Evolutionary conservation across 2,113 vertebrate genomes (phyloP), one percentile per base, ranked within the genome.

Genomic region (Mystacornis crossleyi): DNA sequence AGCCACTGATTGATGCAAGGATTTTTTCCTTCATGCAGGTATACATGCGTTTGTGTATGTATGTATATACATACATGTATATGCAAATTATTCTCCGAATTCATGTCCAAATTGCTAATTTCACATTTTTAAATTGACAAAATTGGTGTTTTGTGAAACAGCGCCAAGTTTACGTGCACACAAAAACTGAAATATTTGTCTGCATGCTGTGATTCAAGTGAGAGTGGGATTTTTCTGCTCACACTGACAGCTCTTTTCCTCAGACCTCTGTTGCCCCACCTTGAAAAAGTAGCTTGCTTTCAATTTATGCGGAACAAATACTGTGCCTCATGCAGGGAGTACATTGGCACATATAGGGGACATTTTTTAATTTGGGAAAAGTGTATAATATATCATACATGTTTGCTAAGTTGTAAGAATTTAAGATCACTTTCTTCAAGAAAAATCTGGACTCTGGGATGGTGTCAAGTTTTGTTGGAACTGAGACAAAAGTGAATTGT

Each of bases 11-110:
- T 82, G 13, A 77, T 81, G 34, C 12, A 29, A 24, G 17, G 24
- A 2, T 12, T n/a, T 26, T 80, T 53, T 19, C 29, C 15, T 74
- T 53, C n/a, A 23, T 47, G 36, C 12, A 61, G 9, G 12, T 28
- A 15, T 34, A 15, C 8, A 3, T 55, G 3, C 31, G 3, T 23
- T 13, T 70, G 8, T 65, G 0, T 36, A 1, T 66, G 10, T 24
- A 7, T n/a, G 9, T 10, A 48, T 9, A 42, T 13, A 18, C 36
- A 40, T 10, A 33, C 26, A 43, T 15, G 62, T 43, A 38, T 45
- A 15, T 42, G 23, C 34, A 45, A 64, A 64, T 82, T 78, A 60
- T 18, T 69, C 18, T 77, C 23, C 12, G 29, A 60, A 50, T 60
- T 43, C 10, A 33, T 20, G 16, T 77, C 53, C 78, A 67, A 67